Conservation (phyloP, 2,888 invertebrate species). For the Alentia gelatinosa region DNA sequence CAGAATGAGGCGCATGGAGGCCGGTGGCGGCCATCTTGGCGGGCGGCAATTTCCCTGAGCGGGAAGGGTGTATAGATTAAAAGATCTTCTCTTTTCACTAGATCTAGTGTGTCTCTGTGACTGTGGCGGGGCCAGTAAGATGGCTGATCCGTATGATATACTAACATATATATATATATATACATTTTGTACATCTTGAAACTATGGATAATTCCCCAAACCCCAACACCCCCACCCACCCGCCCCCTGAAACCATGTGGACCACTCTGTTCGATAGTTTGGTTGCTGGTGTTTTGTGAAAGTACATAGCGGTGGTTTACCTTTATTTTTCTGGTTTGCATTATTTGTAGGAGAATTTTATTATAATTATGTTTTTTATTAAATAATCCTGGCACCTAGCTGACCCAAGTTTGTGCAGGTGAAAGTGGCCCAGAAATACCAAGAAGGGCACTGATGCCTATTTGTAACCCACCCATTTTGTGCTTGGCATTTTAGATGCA, state of each 20-base stretch:
- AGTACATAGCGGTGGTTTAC: background rate
- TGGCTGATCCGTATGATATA: slow-evolving; percentile 21
- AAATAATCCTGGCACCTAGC: no score
- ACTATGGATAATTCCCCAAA: background rate
- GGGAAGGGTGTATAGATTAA: background rate
- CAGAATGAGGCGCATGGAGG: slow-evolving; percentile 10
- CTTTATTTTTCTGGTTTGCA: background rate
- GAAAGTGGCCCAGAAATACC: no score
- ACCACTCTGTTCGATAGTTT: background rate
- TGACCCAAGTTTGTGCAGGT: no score
- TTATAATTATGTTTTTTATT: no score
- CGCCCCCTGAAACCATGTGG: background rate
- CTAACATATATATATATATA: background rate
- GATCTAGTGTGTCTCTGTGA: slow-evolving; percentile 43
- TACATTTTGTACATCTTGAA: slow-evolving; percentile 40
- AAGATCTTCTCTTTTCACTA: background rate
- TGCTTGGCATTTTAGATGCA: slow-evolving; percentile 18
- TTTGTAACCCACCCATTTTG: background rate
- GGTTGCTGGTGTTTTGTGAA: background rate
- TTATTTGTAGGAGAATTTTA: no score
- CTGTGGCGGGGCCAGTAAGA: slow-evolving; percentile 12
- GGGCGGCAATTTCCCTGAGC: slow-evolving; percentile 26
- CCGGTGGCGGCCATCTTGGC: slow-evolving; percentile 35
- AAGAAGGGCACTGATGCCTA: background rate
- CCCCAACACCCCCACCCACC: no score